A percentile compares a stretch with the other conserved stretches of the same genome.
Evolutionary conservation across 1,140 invertebrate genomes (phyloP).

Genomic region (Brachionus plicatilis): DNA sequence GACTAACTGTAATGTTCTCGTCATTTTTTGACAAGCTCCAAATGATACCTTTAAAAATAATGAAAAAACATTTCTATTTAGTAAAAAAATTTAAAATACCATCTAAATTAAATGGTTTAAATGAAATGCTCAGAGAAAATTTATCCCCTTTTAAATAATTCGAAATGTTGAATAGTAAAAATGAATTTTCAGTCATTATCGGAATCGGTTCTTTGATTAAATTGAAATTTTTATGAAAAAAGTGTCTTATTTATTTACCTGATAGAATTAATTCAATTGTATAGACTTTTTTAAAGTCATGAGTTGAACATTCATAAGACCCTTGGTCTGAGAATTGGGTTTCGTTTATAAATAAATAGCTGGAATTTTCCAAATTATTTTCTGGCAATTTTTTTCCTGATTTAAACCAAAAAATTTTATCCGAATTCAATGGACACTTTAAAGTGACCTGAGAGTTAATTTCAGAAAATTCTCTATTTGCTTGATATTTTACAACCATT

Average conservation of each 20-base stretch:
- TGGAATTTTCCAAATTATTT: background rate
- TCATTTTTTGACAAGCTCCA: background rate
- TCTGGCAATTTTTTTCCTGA: background rate
- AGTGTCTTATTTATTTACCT: background rate
- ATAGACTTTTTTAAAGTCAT: background rate
- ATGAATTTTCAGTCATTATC: background rate
- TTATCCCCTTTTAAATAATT: background rate
- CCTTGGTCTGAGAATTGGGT: background rate
- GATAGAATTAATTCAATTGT: background rate
- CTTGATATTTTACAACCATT: background rate
- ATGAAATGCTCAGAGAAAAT: background rate
- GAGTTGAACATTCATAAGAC: background rate
- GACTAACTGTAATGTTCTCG: background rate
- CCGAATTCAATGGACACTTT: background rate
- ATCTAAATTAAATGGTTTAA: background rate
- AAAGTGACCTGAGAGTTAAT: background rate
- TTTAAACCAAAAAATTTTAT: conserved; percentile 1
- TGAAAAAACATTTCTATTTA: background rate
- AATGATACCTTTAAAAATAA: background rate
- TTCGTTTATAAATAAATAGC: background rate
- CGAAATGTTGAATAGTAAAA: background rate
- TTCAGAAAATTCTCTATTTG: background rate
- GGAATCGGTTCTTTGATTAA: background rate
- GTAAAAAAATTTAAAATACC: background rate
- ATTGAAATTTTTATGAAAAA: background rate